phyloP scores from a whole-genome alignment of 1,140 invertebrate species.

The Brachionus rotundiformis region DNA sequence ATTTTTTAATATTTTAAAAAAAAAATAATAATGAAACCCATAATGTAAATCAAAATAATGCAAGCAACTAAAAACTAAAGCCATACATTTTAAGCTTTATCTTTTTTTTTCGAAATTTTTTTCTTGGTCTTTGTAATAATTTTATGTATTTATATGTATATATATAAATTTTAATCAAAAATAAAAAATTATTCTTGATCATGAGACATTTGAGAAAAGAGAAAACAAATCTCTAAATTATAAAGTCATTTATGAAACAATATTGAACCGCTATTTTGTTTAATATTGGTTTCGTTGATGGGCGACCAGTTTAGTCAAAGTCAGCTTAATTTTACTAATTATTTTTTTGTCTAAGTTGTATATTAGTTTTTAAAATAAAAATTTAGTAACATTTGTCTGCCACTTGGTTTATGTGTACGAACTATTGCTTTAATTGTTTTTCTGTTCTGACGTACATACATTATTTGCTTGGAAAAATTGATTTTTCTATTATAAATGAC shows the following conservation, averaged over 20 bases:
- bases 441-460: not conserved
- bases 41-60: slow-evolving; percentile 22
- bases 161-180: not conserved
- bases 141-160: too few relatives aligned
- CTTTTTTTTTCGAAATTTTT: not conserved
- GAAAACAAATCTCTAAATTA: not conserved
- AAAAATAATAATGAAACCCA: slow-evolving; percentile 39
- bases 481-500: not conserved
- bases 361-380: not conserved
- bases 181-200: not conserved
- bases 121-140: slow-evolving; percentile 1
- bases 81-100: not conserved
- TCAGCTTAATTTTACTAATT: slow-evolving; percentile 15
- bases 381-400: slow-evolving; percentile 1
- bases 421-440: not conserved
- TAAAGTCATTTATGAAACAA: not conserved
- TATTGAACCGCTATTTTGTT: slow-evolving; percentile 1
- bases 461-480: not conserved
- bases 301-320: not conserved
- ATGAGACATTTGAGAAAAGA: not conserved
- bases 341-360: slow-evolving; percentile 14
- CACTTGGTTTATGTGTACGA: not conserved
- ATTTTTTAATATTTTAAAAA: slow-evolving; percentile 26
- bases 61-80: not conserved
- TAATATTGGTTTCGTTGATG: not conserved